Evolutionary conservation across 2,797 vertebrate species (phyloP).

Genomic region (Pogonophryne albipinna): DNA sequence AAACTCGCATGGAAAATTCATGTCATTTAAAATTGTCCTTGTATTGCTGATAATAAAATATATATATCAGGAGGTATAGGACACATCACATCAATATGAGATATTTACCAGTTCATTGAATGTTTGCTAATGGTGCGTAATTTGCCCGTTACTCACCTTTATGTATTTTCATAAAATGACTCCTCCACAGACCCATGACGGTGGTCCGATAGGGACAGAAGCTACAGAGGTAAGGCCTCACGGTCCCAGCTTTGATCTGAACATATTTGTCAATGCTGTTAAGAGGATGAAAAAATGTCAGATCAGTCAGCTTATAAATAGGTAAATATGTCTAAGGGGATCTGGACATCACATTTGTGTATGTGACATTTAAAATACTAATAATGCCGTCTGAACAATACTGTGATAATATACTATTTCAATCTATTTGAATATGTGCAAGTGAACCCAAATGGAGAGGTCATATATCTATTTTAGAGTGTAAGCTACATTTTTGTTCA

Average conservation of each 20-base stretch:
- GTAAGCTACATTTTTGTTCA: not conserved
- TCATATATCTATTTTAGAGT: not conserved
- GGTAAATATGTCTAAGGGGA: not conserved
- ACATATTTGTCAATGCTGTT: slow-evolving; percentile 69
- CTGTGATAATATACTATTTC: not conserved
- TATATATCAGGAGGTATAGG: not conserved
- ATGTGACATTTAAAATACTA: not conserved
- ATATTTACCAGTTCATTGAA: not conserved
- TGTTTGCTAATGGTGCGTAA: not conserved
- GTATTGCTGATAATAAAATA: not conserved
- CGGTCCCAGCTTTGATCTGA: slow-evolving; percentile 53
- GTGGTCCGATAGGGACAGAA: slow-evolving; percentile 72
- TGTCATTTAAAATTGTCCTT: not conserved
- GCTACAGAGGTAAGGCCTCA: slow-evolving; percentile 65
- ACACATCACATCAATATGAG: not conserved
- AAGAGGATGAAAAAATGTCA: not conserved
- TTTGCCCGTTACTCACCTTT: slow-evolving; percentile 49
- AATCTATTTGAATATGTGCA: not conserved
- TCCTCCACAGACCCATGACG: slow-evolving; percentile 61
- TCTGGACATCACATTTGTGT: not conserved
- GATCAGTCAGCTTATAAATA: not conserved
- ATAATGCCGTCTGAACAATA: not conserved
- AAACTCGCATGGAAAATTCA: no score
- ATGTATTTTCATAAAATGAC: slow-evolving; percentile 74
- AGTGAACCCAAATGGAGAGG: not conserved